Base-by-base conservation (phyloP, 2,888 invertebrate species). In the Synanthedon tipuliformis region DNA sequence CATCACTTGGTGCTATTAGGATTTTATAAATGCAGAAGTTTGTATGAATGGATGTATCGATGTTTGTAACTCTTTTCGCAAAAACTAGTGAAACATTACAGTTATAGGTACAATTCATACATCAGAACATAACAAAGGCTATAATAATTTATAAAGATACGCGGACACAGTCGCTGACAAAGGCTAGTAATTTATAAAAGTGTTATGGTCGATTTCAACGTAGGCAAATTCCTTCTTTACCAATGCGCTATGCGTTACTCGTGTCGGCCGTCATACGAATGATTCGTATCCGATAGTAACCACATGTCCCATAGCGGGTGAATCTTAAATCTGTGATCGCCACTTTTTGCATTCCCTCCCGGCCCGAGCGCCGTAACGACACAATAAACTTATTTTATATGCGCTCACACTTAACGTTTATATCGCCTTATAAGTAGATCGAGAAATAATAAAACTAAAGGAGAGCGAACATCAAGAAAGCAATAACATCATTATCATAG, bases 401-500 rank as follows among this genome's bases (percentile, higher is more conserved):
- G 72, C 75, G 77, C 81, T 83, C 80, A 81, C 81, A 84, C 83
- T 84, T 81, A 84, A 82, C 77, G 75, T 81, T 84, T 78, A 83
- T 84, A 84, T 81, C 81, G 80, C 85, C 82, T 83, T 86, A 85
- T 86, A 86, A 86, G 86, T 83, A 86, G 84, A 85, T 82, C 81
- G 81, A 78, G 81, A 79, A 80, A 86, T 84, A 85, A 86, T 84
- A 87, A 86, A 86, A 86, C 82, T 83, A 84, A 81, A 83, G 81
- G 74, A 79, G 81, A 73, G 68, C 75, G 79, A 78, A 85, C 80
- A 83, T 86, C 86, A 84, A 82, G 85, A 86, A 83, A 85, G 85
- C 86, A 84, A 86, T 86, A 86, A 87, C 87, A 82, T 87, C 86
- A 87, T 87, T 87, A 87, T 87, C 87, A 86, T 87, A 85, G 86